phyloP scores from a whole-genome alignment of 2,113 vertebrate species.

The Seriola quinqueradiata region DNA sequence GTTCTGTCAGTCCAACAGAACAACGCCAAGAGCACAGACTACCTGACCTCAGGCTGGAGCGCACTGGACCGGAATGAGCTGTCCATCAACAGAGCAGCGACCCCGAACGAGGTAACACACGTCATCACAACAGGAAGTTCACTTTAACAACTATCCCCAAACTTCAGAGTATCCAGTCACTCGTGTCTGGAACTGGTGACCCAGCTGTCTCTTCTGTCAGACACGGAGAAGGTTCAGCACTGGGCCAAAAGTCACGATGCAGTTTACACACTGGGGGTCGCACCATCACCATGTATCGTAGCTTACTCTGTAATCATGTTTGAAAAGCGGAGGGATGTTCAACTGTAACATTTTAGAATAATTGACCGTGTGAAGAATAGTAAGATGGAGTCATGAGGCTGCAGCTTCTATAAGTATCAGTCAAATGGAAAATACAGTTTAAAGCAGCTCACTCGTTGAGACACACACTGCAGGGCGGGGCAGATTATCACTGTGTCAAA shows the following conservation, averaged over 20 bases:
- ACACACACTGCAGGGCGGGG: constrained; percentile 18
- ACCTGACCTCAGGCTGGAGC: constrained; percentile 81
- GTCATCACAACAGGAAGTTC: too few relatives aligned
- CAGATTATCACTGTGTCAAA: constrained; percentile 31
- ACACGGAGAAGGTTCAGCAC: neutral
- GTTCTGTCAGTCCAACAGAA: constrained; percentile 77
- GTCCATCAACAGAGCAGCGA: constrained; percentile 70
- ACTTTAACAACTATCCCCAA: neutral
- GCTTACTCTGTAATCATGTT: neutral
- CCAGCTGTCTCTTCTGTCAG: neutral
- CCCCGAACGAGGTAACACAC: constrained; percentile 81
- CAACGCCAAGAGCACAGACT: constrained; percentile 83
- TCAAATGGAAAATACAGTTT: neutral
- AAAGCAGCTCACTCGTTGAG: constrained; percentile 12
- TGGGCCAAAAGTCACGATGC: neutral
- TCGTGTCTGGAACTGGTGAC: neutral
- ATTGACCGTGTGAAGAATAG: neutral
- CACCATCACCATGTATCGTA: neutral
- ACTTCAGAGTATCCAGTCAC: neutral
- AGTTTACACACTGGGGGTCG: constrained; percentile 19
- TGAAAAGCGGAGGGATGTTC: neutral
- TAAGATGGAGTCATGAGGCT: too few relatives aligned
- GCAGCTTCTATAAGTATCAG: too few relatives aligned
- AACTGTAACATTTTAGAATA: neutral
- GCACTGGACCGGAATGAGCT: constrained; percentile 66